Percentiles rank a stretch among this genome's conserved stretches.
Evolutionary conservation across 2,113 vertebrate genomes (phyloP).

Genomic region (Myrmecobius fasciatus): DNA sequence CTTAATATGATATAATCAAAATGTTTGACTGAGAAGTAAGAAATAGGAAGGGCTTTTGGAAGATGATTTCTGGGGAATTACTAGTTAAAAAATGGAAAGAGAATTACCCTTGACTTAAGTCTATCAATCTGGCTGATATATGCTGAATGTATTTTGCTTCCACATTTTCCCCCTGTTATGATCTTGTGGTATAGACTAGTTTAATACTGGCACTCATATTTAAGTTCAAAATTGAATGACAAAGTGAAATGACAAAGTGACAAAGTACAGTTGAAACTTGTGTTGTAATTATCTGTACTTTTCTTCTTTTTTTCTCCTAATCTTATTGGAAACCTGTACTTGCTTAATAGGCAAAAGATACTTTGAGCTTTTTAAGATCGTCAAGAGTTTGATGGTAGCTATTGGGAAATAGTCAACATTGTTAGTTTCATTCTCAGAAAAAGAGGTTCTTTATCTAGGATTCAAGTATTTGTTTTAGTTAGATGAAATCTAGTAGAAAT

Average conservation of each 20-base stretch:
- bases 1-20: background rate
- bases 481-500: background rate
- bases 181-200: background rate
- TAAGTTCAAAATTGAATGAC: background rate
- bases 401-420: background rate
- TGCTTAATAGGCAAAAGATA: background rate
- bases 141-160: constrained; percentile 25
- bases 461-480: background rate
- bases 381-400: background rate
- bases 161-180: background rate
- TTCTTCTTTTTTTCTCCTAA: background rate
- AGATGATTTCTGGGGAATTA: background rate
- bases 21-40: constrained; percentile 1
- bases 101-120: background rate
- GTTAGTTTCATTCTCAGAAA: background rate
- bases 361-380: background rate
- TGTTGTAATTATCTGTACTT: background rate
- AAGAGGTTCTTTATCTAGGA: background rate
- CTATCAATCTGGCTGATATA: background rate
- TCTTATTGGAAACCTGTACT: background rate
- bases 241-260: background rate
- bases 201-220: background rate
- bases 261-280: background rate
- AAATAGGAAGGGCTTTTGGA: constrained; percentile 9
- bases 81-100: background rate